Conservation (phyloP, 2,888 invertebrate genomes). For the Caenorhabditis sp. region DNA sequence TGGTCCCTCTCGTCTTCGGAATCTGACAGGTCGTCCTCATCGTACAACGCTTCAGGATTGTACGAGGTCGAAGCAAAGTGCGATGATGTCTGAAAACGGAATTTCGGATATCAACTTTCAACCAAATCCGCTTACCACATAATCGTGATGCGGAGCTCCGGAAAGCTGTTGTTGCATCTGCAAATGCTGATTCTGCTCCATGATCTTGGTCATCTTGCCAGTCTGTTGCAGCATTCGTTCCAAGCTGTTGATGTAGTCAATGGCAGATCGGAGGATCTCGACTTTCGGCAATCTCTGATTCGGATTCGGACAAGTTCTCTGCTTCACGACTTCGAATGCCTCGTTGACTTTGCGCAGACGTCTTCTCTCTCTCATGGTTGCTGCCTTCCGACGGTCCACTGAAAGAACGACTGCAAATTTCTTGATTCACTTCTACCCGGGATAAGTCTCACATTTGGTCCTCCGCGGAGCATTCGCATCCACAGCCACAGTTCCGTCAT, state of each 20-base stretch:
- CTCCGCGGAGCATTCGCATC: constrained; percentile 50
- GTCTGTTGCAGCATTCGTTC: constrained; percentile 84
- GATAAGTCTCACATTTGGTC: constrained; percentile 63
- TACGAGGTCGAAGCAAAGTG: constrained; percentile 57
- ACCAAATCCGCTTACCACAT: constrained; percentile 58
- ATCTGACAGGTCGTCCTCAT: constrained; percentile 57
- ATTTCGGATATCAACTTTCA: too few species aligned
- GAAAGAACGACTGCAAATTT: constrained; percentile 84
- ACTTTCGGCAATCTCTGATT: constrained; percentile 97
- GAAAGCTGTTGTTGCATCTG: constrained; percentile 51
- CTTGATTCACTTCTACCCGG: background rate
- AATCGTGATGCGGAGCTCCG: constrained; percentile 56
- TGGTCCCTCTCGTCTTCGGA: constrained; percentile 48
- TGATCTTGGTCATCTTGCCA: constrained; percentile 81
- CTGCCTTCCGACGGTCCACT: constrained; percentile 96
- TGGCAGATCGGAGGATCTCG: constrained; percentile 96
- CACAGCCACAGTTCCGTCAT: constrained; percentile 3
- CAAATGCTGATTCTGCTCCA: constrained; percentile 73
- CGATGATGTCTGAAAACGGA: constrained; percentile 60
- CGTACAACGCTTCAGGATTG: constrained; percentile 41
- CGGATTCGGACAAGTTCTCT: constrained; percentile 94
- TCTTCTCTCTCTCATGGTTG: constrained; percentile 94
- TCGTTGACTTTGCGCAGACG: constrained; percentile 97
- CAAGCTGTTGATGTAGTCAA: constrained; percentile 93
- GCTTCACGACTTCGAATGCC: constrained; percentile 95